Conservation (phyloP, 2,797 vertebrate species). For the Epinephelus awoara region DNA sequence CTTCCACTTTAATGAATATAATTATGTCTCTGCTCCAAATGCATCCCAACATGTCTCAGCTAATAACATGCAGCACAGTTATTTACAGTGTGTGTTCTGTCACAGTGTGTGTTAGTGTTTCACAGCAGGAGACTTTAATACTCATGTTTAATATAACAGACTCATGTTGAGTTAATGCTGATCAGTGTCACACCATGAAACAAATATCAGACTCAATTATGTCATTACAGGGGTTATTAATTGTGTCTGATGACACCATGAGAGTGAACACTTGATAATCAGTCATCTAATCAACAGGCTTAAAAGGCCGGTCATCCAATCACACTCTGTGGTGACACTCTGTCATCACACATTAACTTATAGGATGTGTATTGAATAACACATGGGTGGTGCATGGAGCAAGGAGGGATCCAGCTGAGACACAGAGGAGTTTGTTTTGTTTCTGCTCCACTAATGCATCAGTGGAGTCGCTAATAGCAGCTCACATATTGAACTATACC, state of each 20-base stretch:
- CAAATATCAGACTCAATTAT: background rate
- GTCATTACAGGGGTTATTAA: conserved; percentile 22
- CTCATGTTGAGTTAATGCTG: too few relatives aligned
- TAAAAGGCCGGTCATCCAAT: conserved; percentile 19
- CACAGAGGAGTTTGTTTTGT: background rate
- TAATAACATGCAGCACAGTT: background rate
- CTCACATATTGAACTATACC: background rate
- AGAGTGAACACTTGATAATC: conserved; percentile 40
- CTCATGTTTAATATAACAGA: background rate
- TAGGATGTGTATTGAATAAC: conserved; percentile 16
- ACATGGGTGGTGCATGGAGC: background rate
- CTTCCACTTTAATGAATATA: background rate
- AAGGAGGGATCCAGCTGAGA: conserved; percentile 21
- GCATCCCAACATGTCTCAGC: background rate
- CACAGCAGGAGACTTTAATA: background rate
- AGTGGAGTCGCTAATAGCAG: background rate
- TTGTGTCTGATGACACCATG: conserved; percentile 24
- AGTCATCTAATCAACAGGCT: conserved; percentile 38
- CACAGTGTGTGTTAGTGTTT: background rate
- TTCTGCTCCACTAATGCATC: background rate
- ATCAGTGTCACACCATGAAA: background rate
- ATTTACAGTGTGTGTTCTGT: background rate
- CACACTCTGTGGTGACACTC: conserved; percentile 21
- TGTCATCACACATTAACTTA: conserved; percentile 24
- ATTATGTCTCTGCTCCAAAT: background rate